Evolutionary conservation across 2,888 invertebrate species (phyloP).

Genomic region (Metellina segmentata): DNA sequence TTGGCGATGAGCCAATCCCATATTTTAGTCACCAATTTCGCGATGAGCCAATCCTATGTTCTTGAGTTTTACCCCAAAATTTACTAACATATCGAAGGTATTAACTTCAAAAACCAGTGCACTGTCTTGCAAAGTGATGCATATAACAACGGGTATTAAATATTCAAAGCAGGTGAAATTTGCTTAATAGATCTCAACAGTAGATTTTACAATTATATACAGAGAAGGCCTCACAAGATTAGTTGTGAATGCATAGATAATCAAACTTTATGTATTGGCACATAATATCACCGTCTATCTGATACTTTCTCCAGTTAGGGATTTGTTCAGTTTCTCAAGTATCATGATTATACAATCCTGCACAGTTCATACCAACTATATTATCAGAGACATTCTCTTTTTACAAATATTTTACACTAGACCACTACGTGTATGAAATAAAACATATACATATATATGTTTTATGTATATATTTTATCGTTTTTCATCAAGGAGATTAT

Average conservation of each 20-base stretch:
- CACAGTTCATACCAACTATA: constrained; percentile 25
- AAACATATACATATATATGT: constrained; percentile 55
- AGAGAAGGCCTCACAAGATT: constrained; percentile 70
- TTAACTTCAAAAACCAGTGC: not conserved
- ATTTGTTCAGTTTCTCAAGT: constrained; percentile 20
- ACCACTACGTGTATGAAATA: constrained; percentile 32
- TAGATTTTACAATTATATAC: constrained; percentile 52
- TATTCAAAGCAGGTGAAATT: not conserved
- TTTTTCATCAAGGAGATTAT: constrained; percentile 37
- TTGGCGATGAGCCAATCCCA: no score
- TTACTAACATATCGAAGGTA: no score
- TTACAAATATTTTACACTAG: constrained; percentile 37
- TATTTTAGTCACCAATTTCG: no score
- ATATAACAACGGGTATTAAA: not conserved
- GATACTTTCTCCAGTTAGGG: constrained; percentile 31
- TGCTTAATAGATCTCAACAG: not conserved
- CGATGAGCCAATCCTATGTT: no score
- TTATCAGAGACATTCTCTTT: constrained; percentile 44
- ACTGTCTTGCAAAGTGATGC: not conserved
- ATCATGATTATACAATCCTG: not conserved
- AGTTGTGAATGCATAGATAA: constrained; percentile 67
- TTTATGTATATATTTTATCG: constrained; percentile 49
- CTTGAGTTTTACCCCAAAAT: no score
- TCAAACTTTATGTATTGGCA: constrained; percentile 65
- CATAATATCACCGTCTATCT: constrained; percentile 65